Evolutionary conservation across 2,797 vertebrate species (phyloP), one percentile per base, ranked within the genome.

Genomic region (Phylloscopus collybita): DNA sequence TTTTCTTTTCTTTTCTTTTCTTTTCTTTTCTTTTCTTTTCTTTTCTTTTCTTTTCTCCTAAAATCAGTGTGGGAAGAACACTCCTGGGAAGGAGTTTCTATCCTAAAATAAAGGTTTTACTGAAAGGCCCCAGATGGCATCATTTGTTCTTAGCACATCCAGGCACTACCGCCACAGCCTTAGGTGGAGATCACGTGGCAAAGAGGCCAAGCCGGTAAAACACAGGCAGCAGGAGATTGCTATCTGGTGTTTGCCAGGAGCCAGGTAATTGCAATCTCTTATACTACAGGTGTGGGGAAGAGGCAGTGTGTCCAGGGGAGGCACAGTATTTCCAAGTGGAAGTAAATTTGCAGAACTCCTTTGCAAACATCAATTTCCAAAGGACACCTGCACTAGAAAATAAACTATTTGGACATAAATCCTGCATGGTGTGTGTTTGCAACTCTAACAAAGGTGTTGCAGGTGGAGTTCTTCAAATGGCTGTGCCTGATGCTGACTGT

Each of bases 171-270:
- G 13, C 30, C 11, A 30, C 29, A 80, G 57, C 47, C 71, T 71
- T 80, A 53, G 65, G n/a, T n/a, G 51, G 56, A 53, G 70, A 38
- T 87, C 88, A 76, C 4, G 0, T 76, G 67, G 71, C 53, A 38
- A 66, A 92, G 71, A 82, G 64, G 61, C 86, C 65, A 53, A 82
- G 36, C 74, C 64, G 51, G 74, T 89, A 38, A 85, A 95, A 72
- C 32, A 38, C 1, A 64, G 45, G 57, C 84, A 89, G 56, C 57
- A 71, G 86, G 81, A 89, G 84, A 65, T 93, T 64, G 73, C 56
- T 92, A 20, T 65, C 80, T 92, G 92, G 10, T 92, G 69, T 92
- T 91, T 95, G 72, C 74, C 32, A 60, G 72, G 47, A 82, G 50
- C 60, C 71, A 47, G 64, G 42, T 91, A 51, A 71, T 85, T 91